These are phyloP conservation scores for Nannobrachium achirus DNA, from an alignment of 2,113 vertebrate species.

Conservation along the genomic window DNA sequence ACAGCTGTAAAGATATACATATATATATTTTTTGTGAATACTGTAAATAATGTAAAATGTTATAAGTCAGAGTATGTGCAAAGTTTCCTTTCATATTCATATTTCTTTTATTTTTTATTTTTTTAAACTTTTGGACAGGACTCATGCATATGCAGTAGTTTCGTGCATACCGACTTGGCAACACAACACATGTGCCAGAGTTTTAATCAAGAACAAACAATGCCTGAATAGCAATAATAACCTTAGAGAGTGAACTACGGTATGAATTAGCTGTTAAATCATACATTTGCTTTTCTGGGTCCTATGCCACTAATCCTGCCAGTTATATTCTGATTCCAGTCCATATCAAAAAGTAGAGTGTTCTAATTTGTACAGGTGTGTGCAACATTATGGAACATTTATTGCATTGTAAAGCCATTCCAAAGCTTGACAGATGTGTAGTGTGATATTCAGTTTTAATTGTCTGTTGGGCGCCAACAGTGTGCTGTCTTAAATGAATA, in stretches of 20 bases:
- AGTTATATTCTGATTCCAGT: background rate
- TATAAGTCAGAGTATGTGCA: conserved; percentile 15
- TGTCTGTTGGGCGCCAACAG: conserved; percentile 29
- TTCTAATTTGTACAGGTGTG: background rate
- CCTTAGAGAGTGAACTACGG: conserved; percentile 1
- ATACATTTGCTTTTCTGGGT: conserved; percentile 28
- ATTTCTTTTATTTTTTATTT: background rate
- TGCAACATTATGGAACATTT: background rate
- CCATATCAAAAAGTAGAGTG: background rate
- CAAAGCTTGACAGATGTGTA: background rate
- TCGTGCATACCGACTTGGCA: no score
- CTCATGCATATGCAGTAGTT: background rate
- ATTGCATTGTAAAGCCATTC: background rate
- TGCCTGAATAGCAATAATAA: background rate
- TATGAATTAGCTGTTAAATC: conserved; percentile 11
- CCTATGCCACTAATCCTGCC: conserved; percentile 29
- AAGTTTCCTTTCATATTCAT: background rate
- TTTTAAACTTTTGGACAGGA: conserved; percentile 12
- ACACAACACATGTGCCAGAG: background rate
- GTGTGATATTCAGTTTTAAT: background rate
- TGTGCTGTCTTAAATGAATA: conserved; percentile 28
- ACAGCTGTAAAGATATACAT: conserved; percentile 48
- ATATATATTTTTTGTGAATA: conserved; percentile 66
- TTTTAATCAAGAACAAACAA: background rate
- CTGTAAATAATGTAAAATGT: conserved; percentile 67